phyloP scores from a whole-genome alignment of 2,888 invertebrate species.

The Aspidiotus destructor region DNA sequence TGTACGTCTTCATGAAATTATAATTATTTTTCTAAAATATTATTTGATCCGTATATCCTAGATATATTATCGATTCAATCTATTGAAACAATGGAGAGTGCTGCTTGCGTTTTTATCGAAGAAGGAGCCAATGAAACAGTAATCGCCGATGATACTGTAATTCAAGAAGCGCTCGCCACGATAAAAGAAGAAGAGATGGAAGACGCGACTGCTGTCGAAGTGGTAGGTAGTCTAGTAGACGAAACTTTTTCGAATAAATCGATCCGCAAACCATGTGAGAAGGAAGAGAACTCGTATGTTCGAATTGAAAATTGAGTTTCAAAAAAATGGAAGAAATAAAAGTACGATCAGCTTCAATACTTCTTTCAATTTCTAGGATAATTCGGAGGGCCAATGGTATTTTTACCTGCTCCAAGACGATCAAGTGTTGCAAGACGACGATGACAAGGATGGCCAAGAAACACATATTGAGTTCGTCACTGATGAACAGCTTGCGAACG shows the following conservation, averaged over 20 bases:
- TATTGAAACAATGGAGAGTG: neutral
- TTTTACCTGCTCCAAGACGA: conserved; percentile 22
- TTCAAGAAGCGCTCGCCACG: neutral
- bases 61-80: too few species aligned
- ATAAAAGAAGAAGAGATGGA: too few species aligned
- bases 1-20: too few species aligned
- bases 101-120: conserved; percentile 22
- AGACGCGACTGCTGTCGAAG: neutral
- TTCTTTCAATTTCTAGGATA: conserved; percentile 1
- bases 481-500: conserved; percentile 1
- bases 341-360: neutral
- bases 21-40: too few species aligned
- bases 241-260: neutral
- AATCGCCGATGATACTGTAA: conserved; percentile 10
- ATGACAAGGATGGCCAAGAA: conserved; percentile 8
- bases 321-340: too few species aligned
- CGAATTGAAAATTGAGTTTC: too few species aligned
- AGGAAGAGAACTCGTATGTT: too few species aligned
- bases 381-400: conserved; percentile 19
- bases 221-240: neutral
- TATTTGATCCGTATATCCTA: too few species aligned
- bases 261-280: too few species aligned
- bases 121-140: conserved; percentile 30
- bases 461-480: conserved; percentile 1
- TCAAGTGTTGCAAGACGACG: conserved; percentile 12